Evolutionary conservation across 2,797 vertebrate genomes (phyloP), one percentile per base, ranked within the genome.

Genomic region (Tauraco hartlaubi): DNA sequence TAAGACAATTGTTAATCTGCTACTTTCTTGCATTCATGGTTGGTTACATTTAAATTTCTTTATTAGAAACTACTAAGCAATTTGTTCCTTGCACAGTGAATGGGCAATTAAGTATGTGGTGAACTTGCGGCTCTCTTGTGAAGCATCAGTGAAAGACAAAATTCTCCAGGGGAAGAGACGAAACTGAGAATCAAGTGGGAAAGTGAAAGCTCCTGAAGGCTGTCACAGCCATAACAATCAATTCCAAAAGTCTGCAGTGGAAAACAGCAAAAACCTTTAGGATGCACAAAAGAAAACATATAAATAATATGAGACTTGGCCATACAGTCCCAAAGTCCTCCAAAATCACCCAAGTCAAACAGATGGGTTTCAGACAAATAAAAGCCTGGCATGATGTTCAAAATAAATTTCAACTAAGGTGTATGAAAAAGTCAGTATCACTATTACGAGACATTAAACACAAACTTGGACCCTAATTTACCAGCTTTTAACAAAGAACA

Each of bases 81-180:
- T 88, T 56, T 90, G 69, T 20, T 81, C 83, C 79, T 87, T 73
- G 20, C 54, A 78, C 85, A 96, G 94, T 77, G 62, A 94, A 87
- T 26, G 11, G 28, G 55, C 46, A 85, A 43, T 75, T 49, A 84
- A 49, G 23, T 35, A 66, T n/a, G 28, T 85, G 76, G 91, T 77
- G 69, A 96, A 72, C 43, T 68, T 78, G 61, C 75, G 89, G 79
- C 51, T 96, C 84, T 69, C 85, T 11, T 25, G 64, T 90, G 75
- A 94, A 71, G 63, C 73, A 62, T 11, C n/a, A 59, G 35, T 46
- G 37, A 91, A 90, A 89, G 39, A 86, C 11, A 48, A 54, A 80
- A 67, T 80, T 39, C 33, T 67, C 18, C 35, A 31, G 48, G 29
- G 49, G 56, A 83, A 86, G 81, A 95, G 73, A 67, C 17, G 69